Percentiles rank a stretch among this genome's conserved stretches.
These are phyloP conservation scores for Clarias laeviceps DNA, from an alignment of 2,797 vertebrate species.

Conservation along the genomic window DNA sequence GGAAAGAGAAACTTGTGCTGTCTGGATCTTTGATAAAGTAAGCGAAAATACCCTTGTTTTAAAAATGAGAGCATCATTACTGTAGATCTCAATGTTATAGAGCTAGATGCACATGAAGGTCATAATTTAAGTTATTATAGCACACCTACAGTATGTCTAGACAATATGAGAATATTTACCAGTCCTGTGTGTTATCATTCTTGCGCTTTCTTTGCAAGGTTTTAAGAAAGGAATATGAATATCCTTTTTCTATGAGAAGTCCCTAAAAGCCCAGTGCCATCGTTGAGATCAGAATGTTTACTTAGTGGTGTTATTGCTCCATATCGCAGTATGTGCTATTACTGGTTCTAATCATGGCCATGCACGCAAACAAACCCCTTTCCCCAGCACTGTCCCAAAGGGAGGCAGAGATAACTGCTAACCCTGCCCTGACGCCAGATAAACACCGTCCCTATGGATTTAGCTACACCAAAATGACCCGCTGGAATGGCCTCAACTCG, in stretches of 20 bases:
- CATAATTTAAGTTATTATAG: background rate
- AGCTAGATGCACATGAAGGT: background rate
- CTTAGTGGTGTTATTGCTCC: conserved; percentile 40
- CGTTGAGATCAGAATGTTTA: conserved; percentile 49
- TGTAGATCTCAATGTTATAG: background rate
- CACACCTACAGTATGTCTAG: background rate
- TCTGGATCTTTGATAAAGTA: background rate
- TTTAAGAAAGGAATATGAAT: background rate
- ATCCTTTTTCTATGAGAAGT: background rate
- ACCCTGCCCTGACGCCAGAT: conserved; percentile 54
- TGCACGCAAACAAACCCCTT: conserved; percentile 56
- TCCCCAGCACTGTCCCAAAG: conserved; percentile 36
- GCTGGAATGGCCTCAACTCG: conserved; percentile 15
- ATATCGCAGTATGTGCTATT: conserved; percentile 51
- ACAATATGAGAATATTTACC: background rate
- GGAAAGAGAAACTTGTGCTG: background rate
- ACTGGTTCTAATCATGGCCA: conserved; percentile 57
- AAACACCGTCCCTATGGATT: conserved; percentile 29
- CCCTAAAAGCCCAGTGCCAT: conserved; percentile 1
- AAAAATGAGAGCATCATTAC: background rate
- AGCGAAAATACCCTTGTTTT: background rate
- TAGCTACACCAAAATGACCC: conserved; percentile 7
- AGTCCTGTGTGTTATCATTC: background rate
- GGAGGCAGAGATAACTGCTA: conserved; percentile 27
- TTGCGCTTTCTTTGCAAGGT: background rate